Conservation (phyloP, 1,140 invertebrate genomes). For the Brachionus rubens region DNA sequence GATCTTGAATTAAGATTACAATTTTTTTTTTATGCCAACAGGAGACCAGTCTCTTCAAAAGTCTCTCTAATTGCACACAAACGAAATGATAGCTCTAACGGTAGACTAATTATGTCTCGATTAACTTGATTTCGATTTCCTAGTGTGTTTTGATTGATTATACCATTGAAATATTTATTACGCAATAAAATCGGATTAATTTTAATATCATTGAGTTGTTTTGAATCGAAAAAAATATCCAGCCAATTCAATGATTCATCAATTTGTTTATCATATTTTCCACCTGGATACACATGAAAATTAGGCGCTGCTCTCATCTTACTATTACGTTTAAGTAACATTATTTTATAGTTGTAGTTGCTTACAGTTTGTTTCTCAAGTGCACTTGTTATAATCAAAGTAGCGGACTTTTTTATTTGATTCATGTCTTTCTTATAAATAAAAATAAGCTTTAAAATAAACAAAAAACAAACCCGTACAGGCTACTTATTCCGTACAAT, state of each 20-base stretch:
- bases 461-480: no score
- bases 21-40: slow-evolving; percentile 64
- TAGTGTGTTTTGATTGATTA: slow-evolving; percentile 36
- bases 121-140: background rate
- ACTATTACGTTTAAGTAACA: slow-evolving; percentile 34
- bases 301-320: slow-evolving; percentile 17
- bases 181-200: slow-evolving; percentile 10
- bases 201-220: background rate
- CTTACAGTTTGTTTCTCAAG: background rate
- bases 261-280: slow-evolving; percentile 24
- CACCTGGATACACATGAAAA: slow-evolving; percentile 42
- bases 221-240: slow-evolving; percentile 4
- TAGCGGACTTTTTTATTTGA: slow-evolving; percentile 36
- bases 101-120: slow-evolving; percentile 51
- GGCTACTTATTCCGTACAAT: no score
- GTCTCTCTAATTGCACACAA: slow-evolving; percentile 82
- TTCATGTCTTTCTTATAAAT: no score
- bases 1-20: slow-evolving; percentile 6
- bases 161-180: slow-evolving; percentile 5
- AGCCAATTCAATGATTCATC: slow-evolving; percentile 25
- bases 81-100: slow-evolving; percentile 71
- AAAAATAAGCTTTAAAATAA: no score
- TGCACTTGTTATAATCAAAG: slow-evolving; percentile 35
- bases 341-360: slow-evolving; percentile 24
- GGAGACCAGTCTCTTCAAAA: slow-evolving; percentile 82